A percentile compares a stretch with the other conserved stretches of the same genome.
These are phyloP conservation scores for Pristis pectinata DNA, from an alignment of 2,797 vertebrate genomes.

Conservation along the genomic window DNA sequence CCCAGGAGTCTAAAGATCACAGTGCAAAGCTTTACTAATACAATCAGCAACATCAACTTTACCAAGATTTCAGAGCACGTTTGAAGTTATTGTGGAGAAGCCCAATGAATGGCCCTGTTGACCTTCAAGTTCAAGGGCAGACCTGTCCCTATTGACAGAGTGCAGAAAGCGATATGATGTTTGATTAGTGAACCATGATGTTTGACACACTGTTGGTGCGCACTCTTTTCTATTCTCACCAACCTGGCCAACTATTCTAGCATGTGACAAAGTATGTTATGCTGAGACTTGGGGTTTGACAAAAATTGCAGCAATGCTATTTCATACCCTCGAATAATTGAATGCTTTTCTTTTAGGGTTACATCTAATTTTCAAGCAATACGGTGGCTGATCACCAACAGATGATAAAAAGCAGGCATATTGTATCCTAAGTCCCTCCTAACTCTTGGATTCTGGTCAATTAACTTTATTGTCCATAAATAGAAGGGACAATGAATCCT, in stretches of 20 bases:
- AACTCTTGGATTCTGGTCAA: neutral
- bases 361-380: neutral
- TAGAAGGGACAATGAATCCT: too few relatives aligned
- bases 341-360: neutral
- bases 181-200: neutral
- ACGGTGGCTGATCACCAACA: neutral
- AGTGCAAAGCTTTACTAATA: neutral
- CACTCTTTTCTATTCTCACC: neutral
- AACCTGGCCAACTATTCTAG: neutral
- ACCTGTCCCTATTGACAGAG: neutral
- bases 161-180: neutral
- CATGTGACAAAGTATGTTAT: neutral
- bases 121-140: neutral
- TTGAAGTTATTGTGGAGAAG: neutral
- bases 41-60: neutral
- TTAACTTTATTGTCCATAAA: neutral
- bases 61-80: neutral
- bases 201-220: neutral
- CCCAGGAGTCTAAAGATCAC: neutral
- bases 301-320: neutral
- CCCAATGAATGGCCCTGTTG: neutral
- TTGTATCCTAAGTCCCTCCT: neutral
- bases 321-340: neutral
- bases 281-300: neutral
- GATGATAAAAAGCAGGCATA: neutral